Evolutionary conservation across 1,140 invertebrate species (phyloP), one percentile per base, ranked within the genome.

Genomic region (Branchinecta lynchi): DNA sequence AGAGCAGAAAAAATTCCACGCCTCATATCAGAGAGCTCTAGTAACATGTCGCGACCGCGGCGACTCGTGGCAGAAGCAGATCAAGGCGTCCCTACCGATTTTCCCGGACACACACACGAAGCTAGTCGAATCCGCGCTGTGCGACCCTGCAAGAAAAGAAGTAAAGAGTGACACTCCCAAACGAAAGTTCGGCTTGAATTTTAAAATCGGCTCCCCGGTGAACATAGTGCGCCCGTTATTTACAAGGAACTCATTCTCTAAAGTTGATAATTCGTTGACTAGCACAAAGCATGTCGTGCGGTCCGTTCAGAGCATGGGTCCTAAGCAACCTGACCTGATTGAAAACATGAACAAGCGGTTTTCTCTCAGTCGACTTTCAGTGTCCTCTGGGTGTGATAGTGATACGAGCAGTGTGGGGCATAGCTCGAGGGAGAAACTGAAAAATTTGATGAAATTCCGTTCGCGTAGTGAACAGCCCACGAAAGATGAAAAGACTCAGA

Each of bases 381-480:
- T 60, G 17, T 60, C 51, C 12, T 60, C 51, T 12, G 51, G 51
- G 3, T 60, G 51, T 60, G 51, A 60, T 20, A 60, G 51, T 60
- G 51, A 60, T 15, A 60, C 12, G 12, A 60, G 17, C 17, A 60
- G 51, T 60, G 17, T 60, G 3, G 51, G 51, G 17, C 51, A 60
- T 60, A 60, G 51, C 17, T 60, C 51, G 12, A 60, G 51, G 17
- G 51, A 60, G 12, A 60, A 60, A 60, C 6, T 60, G 51, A 60
- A 60, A 20, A 60, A 60, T 20, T 60, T 60, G 51, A 60, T 60
- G 51, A 60, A 60, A 60, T 60, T 60, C 17, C 51, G 51, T 3
- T 60, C 51, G 12, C 51, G 51, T 15, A 60, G 51, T 60, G 51
- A 60, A 20, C 51, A 60, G 51, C 51, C 51, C 51, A 6, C 12